Evolutionary conservation across 2,113 vertebrate species (phyloP), one percentile per base, ranked within the genome.

Genomic region (Percopsis transmontana): DNA sequence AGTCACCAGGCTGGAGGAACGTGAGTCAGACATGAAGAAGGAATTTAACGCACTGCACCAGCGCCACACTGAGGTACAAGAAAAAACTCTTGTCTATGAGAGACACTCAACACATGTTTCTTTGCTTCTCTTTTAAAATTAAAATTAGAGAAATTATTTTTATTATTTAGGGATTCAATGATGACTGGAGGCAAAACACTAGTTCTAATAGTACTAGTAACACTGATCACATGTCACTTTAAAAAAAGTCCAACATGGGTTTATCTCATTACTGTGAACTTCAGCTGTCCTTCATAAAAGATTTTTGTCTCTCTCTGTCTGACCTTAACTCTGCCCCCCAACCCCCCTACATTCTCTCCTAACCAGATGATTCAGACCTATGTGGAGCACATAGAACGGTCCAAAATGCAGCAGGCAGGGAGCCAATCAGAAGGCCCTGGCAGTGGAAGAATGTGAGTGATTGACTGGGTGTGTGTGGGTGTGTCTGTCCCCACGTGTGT

Each of bases 341-440:
- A n/a, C 16, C 24, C 42, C 51, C 52, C 24, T 9, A 18, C 61
- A 61, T 18, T 45, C 44, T 19, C 19, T 71, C 54, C 58, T 54
- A 15, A 6, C 15, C 88, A 99, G 97, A 99, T 99, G 96, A 99
- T 99, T 77, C 97, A 99, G 91, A 99, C 96, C 0, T 99, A 98
- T 0, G 94, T 99, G 62, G 97, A 98, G 59, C 95, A 99, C 88
- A 98, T 99, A 19, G 97, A 99, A 75, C 92, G 97, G 15, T 94
- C 97, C 88, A 98, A 99, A 87, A 87, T 97, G 90, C 97, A 97
- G 83, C 97, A 96, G 79, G 90, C 90, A 1, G 95, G 88, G 6
- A 92, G 91, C 90, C 97, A 98, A 82, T 92, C 94, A 1, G 97
- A 98, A 55, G 88, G 93, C 68, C 87, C 93, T 54, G 90, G 94